phyloP scores from a whole-genome alignment of 1,140 invertebrate species.

The Pogonus chalceus region DNA sequence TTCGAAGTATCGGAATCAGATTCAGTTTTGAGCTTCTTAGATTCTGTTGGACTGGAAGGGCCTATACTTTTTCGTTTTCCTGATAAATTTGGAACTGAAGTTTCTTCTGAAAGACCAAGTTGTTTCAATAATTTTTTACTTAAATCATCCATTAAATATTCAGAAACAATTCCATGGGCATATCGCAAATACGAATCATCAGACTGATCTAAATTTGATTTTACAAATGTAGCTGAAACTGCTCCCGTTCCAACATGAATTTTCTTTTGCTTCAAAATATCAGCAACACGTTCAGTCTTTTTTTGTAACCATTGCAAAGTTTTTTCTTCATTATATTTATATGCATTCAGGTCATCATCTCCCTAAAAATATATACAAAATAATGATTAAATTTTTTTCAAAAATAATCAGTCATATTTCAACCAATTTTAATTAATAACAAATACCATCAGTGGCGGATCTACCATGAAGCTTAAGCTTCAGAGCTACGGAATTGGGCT shows the following conservation, averaged over 20 bases:
- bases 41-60: constrained; percentile 23
- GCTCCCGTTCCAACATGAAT: constrained; percentile 59
- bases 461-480: no score
- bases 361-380: constrained; percentile 32
- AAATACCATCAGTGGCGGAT: background rate
- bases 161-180: constrained; percentile 56
- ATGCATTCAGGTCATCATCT: constrained; percentile 56
- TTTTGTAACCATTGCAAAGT: constrained; percentile 58
- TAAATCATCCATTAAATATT: constrained; percentile 57
- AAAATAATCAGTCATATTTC: no score
- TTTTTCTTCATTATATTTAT: constrained; percentile 69
- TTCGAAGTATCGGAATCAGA: constrained; percentile 20
- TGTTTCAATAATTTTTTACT: constrained; percentile 46
- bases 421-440: background rate
- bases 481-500: no score
- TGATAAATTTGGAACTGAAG: constrained; percentile 34
- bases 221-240: constrained; percentile 59
- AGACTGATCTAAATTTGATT: constrained; percentile 25
- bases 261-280: constrained; percentile 53
- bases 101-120: constrained; percentile 50
- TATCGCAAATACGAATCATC: constrained; percentile 54
- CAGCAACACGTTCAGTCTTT: constrained; percentile 52
- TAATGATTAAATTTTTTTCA: no score
- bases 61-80: constrained; percentile 48
- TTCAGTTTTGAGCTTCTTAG: constrained; percentile 34